phyloP scores from a whole-genome alignment of 2,797 vertebrate species.

The Mormyrops boulengeri region DNA sequence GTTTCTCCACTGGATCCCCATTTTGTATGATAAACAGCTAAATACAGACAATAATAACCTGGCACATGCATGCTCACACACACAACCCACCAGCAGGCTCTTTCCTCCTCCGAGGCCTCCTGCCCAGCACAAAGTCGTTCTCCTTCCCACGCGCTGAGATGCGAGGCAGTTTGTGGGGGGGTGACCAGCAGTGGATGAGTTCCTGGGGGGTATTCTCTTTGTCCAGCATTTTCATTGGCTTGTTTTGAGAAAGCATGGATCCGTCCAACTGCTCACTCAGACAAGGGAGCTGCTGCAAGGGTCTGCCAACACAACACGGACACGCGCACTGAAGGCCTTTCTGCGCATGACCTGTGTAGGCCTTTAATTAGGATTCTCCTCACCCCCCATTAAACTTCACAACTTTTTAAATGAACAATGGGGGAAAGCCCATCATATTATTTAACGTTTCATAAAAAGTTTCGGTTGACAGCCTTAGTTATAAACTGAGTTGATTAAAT shows the following conservation, averaged over 20 bases:
- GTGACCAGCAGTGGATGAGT: conserved; percentile 59
- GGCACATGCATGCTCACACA: neutral
- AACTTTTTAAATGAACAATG: neutral
- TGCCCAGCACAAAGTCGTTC: conserved; percentile 68
- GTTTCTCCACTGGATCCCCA: neutral
- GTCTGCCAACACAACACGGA: conserved; percentile 33
- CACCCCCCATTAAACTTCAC: neutral
- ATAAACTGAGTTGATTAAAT: neutral
- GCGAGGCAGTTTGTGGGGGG: conserved; percentile 59
- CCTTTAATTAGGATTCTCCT: neutral
- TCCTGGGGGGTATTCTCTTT: conserved; percentile 73
- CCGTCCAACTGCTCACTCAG: conserved; percentile 54
- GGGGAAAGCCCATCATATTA: neutral
- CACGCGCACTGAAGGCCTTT: neutral
- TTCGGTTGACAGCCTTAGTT: neutral
- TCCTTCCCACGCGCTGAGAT: conserved; percentile 58
- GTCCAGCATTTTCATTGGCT: conserved; percentile 57
- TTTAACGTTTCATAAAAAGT: neutral
- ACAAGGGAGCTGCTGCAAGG: conserved; percentile 70
- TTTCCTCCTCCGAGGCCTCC: conserved; percentile 59
- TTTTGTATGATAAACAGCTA: neutral
- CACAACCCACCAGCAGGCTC: conserved; percentile 37
- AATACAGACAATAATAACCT: neutral
- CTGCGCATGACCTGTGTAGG: neutral
- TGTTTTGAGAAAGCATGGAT: conserved; percentile 60